These are phyloP conservation scores for Siniperca undulata DNA, from an alignment of 2,797 vertebrate genomes.

Conservation along the genomic window DNA sequence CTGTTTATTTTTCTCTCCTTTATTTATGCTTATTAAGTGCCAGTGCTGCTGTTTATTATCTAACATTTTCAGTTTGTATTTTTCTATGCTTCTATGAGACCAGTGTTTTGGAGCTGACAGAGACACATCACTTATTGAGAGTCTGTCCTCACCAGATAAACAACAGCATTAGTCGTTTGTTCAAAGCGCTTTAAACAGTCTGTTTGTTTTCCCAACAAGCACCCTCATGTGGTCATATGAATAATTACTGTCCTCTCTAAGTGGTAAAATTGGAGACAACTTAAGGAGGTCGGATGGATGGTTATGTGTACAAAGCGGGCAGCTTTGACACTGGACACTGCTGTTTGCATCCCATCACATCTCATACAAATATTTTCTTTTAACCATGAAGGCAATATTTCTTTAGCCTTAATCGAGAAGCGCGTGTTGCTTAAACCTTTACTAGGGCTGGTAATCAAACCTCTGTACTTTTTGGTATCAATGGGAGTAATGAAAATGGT, in stretches of 20 bases:
- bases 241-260: neutral
- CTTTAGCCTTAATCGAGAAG: neutral
- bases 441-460: no score
- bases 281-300: neutral
- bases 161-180: neutral
- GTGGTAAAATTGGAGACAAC: neutral
- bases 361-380: neutral
- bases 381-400: neutral
- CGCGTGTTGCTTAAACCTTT: no score
- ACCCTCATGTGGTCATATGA: neutral
- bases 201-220: neutral
- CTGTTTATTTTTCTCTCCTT: neutral
- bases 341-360: neutral
- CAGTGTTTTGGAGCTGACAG: neutral
- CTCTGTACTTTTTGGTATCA: no score
- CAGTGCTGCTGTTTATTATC: conserved; percentile 20
- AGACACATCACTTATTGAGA: neutral
- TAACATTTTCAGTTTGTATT: neutral
- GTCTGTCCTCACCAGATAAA: conserved; percentile 23
- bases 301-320: neutral
- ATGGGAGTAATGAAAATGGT: no score
- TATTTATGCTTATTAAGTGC: conserved; percentile 16
- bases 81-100: neutral
- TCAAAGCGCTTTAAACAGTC: neutral
- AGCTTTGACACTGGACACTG: neutral